Conservation (phyloP, 1,140 invertebrate genomes). For the Brachystomella parvula region DNA sequence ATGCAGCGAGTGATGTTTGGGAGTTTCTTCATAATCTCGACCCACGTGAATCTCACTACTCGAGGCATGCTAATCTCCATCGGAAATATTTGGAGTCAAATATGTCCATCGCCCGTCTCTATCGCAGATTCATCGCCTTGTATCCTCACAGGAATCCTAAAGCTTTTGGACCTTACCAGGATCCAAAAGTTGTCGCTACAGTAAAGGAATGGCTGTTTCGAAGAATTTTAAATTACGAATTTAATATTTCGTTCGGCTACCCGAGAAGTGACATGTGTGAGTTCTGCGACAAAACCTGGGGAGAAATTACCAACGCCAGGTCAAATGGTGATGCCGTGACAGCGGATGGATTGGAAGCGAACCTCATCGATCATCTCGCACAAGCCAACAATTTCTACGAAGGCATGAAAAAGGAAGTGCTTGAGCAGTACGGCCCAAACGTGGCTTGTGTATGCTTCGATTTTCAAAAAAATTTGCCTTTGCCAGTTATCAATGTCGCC, state of each 20-base stretch:
- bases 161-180: too few relatives aligned
- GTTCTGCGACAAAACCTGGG: not conserved
- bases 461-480: slow-evolving; percentile 21
- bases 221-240: slow-evolving; percentile 18
- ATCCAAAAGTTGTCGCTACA: not conserved
- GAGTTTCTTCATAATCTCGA: not conserved
- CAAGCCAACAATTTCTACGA: not conserved
- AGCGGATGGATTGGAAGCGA: not conserved
- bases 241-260: slow-evolving; percentile 18
- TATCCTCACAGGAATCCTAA: not conserved
- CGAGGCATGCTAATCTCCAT: not conserved
- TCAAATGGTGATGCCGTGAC: not conserved
- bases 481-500: slow-evolving; percentile 20
- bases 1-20: not conserved
- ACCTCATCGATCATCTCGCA: not conserved
- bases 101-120: not conserved
- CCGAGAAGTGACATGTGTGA: slow-evolving; percentile 21
- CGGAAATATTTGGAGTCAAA: slow-evolving; percentile 5
- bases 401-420: not conserved
- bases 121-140: not conserved
- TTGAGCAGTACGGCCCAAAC: not conserved
- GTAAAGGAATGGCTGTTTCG: slow-evolving; percentile 4
- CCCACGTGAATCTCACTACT: slow-evolving; percentile 5
- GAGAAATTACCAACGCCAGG: not conserved
- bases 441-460: slow-evolving; percentile 8